Evolutionary conservation across 2,888 invertebrate species (phyloP), one percentile per base, ranked within the genome.

Genomic region (Drosophila falleni): DNA sequence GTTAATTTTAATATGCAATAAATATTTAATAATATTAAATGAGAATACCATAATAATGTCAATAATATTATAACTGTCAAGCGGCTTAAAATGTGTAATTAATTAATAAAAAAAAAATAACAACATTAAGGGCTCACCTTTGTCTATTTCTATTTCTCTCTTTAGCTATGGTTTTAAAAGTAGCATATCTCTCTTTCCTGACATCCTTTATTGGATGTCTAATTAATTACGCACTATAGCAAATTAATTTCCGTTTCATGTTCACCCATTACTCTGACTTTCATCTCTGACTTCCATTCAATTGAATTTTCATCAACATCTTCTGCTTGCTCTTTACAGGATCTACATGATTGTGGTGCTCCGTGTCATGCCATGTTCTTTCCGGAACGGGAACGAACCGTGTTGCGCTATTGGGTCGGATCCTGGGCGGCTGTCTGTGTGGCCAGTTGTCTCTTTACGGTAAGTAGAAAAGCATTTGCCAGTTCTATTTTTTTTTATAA

Each of bases 351-450:
- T 89, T 97, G 97, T 93, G 97, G 97, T 35, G 97, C 97, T 5
- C 98, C 98, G 0, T 99, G 98, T 91, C 95, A 97, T 91, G 96
- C 96, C 86, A 97, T 98, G 96, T 98, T 98, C 93, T 98, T 98
- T 92, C 95, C 95, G 59, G 95, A 96, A 82, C 95, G 95, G 76
- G 96, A 98, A 90, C 95, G 96, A 66, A 95, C 95, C 53, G 97
- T 98, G 91, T 95, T 98, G 0, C 94, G 97, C 80, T 94, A 97
- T 58, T 99, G 99, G 98, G 97, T 99, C 76, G 97, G 98, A 56
- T 95, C 97, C 54, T 98, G 98, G 97, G 97, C 98, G 5, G 95
- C 97, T 49, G 93, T 98, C 49, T 99, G 99, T 91, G 95, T 97
- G 41, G 94, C 95, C 4, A 98, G 98, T 80, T 98, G 99, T 81